phyloP scores from a whole-genome alignment of 2,888 invertebrate genomes.

The Leptarthrus brevirostris region DNA sequence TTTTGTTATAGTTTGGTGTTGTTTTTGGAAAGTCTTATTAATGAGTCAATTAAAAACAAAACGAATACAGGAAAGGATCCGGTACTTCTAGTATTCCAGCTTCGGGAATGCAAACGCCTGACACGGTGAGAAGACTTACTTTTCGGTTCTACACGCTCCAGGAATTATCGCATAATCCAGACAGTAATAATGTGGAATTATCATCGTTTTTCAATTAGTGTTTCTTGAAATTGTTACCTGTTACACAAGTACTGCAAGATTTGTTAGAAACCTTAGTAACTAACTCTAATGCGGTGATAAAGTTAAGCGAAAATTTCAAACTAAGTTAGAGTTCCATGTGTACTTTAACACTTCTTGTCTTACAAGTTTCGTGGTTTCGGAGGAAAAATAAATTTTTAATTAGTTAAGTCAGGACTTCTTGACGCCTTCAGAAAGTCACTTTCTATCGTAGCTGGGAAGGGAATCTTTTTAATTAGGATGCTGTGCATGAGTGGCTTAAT shows the following conservation, averaged over 20 bases:
- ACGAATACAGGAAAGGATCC: neutral
- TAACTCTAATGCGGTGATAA: too few species aligned
- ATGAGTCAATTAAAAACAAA: neutral
- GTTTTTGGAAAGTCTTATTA: conserved; percentile 2
- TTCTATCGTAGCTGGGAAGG: too few species aligned
- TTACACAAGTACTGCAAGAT: neutral
- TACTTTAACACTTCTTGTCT: too few species aligned
- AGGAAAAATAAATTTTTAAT: too few species aligned
- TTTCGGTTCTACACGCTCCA: neutral
- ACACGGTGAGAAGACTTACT: neutral
- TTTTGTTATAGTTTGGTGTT: neutral
- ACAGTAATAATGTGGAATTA: neutral
- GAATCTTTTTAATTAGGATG: too few species aligned
- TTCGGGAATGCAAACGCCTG: neutral
- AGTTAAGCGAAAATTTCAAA: too few species aligned
- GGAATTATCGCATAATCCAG: neutral
- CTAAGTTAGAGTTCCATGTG: too few species aligned
- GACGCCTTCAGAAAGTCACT: too few species aligned
- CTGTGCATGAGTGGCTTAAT: too few species aligned
- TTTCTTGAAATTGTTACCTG: neutral
- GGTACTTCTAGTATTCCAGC: too few species aligned
- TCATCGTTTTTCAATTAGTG: neutral
- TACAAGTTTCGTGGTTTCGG: too few species aligned
- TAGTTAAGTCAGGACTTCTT: too few species aligned
- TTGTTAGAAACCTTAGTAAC: neutral